Percentiles rank a stretch among this genome's conserved stretches.
phyloP scores from a whole-genome alignment of 2,113 vertebrate species.

The Callionymus lyra region DNA sequence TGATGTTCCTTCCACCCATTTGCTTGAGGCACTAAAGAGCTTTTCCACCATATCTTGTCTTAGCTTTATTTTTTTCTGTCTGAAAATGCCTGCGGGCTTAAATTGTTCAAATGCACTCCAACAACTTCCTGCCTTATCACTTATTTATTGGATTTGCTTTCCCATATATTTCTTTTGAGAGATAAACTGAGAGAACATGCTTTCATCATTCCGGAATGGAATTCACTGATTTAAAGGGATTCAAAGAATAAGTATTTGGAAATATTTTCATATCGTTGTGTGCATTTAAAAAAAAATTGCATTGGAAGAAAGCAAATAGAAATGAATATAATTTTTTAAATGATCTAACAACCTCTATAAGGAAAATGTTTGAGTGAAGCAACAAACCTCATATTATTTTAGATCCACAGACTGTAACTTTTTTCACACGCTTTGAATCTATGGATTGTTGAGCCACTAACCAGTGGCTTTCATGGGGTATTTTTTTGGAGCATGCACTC shows the following conservation, averaged over 20 bases:
- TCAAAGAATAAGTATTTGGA: conserved; percentile 36
- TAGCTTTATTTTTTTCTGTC: conserved; percentile 17
- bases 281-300: conserved; percentile 24
- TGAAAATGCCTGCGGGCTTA: conserved; percentile 53
- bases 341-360: no score
- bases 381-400: no score
- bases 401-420: no score
- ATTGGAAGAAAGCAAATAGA: conserved; percentile 4
- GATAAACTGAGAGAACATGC: conserved; percentile 46
- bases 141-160: conserved; percentile 63
- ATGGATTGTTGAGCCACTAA: no score
- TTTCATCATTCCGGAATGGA: conserved; percentile 39
- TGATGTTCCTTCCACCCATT: conserved; percentile 45
- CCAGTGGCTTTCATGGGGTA: no score
- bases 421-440: no score
- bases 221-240: conserved; percentile 27
- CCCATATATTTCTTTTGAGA: conserved; percentile 53
- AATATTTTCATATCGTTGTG: conserved; percentile 35
- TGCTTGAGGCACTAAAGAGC: conserved; percentile 40
- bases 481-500: no score
- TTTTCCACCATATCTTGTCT: conserved; percentile 45
- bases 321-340: no score
- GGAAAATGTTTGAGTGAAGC: no score
- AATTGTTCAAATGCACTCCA: conserved; percentile 55
- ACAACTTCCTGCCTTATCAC: conserved; percentile 55